phyloP scores from a whole-genome alignment of 2,888 invertebrate genomes.

The Chamaedrilus cognettii region DNA sequence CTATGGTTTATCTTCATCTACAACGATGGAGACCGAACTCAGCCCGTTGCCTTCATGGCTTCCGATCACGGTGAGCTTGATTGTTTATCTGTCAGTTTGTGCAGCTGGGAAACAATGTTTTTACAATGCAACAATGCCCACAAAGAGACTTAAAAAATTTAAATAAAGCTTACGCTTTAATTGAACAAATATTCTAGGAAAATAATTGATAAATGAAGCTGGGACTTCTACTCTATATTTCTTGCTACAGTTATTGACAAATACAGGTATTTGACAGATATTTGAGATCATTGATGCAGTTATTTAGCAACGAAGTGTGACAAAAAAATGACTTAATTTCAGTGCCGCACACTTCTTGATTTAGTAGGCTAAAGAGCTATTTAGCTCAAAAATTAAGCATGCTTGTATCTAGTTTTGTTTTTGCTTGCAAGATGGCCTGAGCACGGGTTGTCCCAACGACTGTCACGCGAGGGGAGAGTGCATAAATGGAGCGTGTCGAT shows the following conservation, averaged over 20 bases:
- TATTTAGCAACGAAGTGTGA: too few species aligned
- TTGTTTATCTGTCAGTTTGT: background rate
- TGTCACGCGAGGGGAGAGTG: slow-evolving; percentile 98
- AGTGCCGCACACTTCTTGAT: too few species aligned
- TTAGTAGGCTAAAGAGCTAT: too few species aligned
- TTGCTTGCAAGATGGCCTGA: background rate
- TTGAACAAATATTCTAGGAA: background rate
- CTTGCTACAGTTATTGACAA: too few species aligned
- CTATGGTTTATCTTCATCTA: slow-evolving; percentile 17
- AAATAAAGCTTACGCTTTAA: background rate
- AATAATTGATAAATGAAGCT: background rate
- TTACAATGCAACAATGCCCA: background rate
- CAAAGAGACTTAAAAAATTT: background rate
- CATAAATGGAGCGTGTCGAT: slow-evolving; percentile 86
- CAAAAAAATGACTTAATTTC: too few species aligned
- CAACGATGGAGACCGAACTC: slow-evolving; percentile 11
- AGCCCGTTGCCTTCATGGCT: slow-evolving; percentile 10
- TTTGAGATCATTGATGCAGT: too few species aligned
- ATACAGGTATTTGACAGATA: too few species aligned
- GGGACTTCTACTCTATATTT: too few species aligned
- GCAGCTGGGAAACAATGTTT: background rate
- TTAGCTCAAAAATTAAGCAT: too few species aligned
- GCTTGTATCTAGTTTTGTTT: too few species aligned
- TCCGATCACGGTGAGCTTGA: slow-evolving; percentile 3
- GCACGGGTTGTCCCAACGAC: background rate